These are phyloP conservation scores for Pseudococcus longispinus DNA, from an alignment of 2,888 invertebrate genomes.

Conservation along the genomic window DNA sequence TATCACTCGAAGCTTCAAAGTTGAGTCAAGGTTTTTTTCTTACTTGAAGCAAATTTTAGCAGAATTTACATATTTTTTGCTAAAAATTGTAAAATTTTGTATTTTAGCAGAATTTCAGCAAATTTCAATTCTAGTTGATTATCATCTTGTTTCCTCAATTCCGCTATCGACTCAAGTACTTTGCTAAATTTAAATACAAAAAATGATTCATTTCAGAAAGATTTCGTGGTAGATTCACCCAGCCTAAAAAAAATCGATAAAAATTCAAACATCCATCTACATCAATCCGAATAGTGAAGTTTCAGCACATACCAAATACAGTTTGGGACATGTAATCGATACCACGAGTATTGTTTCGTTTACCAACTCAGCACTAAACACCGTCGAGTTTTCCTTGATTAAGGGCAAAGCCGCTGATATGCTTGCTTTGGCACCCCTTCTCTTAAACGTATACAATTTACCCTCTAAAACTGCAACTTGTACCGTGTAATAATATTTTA, in stretches of 20 bases:
- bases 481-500: background rate
- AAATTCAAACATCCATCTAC: background rate
- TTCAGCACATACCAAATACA: background rate
- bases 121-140: too few relatives aligned
- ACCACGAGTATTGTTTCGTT: conserved; percentile 6
- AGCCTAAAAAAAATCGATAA: background rate
- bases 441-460: background rate
- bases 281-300: background rate
- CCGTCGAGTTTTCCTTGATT: background rate
- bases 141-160: too few relatives aligned
- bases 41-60: too few relatives aligned
- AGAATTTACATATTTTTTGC: too few relatives aligned
- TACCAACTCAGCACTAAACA: background rate
- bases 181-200: background rate
- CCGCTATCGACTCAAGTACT: too few relatives aligned
- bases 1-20: too few relatives aligned
- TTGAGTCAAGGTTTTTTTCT: too few relatives aligned
- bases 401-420: background rate
- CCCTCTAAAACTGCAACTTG: background rate
- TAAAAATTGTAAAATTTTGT: too few relatives aligned
- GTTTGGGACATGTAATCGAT: background rate
- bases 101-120: too few relatives aligned
- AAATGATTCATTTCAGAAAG: background rate
- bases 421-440: background rate
- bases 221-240: background rate